Conservation (phyloP, 2,113 vertebrate genomes). For the Rynchops niger region DNA sequence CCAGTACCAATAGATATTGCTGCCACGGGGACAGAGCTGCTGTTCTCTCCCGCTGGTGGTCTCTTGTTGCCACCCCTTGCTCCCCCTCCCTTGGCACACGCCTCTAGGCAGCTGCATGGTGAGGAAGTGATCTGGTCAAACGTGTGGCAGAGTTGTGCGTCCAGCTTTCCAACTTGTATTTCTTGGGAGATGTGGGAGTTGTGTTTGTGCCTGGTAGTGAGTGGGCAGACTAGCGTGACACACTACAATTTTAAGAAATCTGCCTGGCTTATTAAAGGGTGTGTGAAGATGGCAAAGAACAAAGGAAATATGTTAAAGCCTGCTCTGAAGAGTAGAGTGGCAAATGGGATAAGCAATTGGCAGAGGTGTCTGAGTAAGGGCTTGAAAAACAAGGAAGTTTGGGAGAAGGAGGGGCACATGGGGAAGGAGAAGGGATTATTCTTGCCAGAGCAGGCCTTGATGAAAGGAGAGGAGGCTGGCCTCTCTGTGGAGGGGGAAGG, state of each 20-base stretch:
- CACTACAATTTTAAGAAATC: background rate
- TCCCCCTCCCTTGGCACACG: background rate
- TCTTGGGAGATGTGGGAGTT: background rate
- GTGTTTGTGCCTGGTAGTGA: background rate
- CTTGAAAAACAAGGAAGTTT: slow-evolving; percentile 7
- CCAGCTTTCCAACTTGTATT: background rate
- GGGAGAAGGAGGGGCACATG: background rate
- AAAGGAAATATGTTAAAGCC: slow-evolving; percentile 12
- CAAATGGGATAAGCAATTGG: background rate
- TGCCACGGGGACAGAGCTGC: background rate
- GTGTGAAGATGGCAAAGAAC: slow-evolving; percentile 9
- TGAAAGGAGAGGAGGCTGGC: background rate
- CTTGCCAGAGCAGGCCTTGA: background rate
- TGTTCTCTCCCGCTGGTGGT: background rate
- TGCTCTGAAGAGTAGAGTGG: background rate
- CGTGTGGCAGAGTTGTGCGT: rapidly evolving
- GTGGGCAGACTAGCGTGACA: background rate
- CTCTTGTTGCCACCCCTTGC: background rate
- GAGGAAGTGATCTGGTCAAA: background rate
- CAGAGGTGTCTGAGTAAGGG: background rate
- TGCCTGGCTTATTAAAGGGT: background rate
- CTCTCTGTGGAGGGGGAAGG: background rate
- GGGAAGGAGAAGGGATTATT: background rate
- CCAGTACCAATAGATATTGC: rapidly evolving
- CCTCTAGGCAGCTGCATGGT: rapidly evolving